Conservation (phyloP, 2,888 invertebrate species). For the Drosophila prolongata region DNA sequence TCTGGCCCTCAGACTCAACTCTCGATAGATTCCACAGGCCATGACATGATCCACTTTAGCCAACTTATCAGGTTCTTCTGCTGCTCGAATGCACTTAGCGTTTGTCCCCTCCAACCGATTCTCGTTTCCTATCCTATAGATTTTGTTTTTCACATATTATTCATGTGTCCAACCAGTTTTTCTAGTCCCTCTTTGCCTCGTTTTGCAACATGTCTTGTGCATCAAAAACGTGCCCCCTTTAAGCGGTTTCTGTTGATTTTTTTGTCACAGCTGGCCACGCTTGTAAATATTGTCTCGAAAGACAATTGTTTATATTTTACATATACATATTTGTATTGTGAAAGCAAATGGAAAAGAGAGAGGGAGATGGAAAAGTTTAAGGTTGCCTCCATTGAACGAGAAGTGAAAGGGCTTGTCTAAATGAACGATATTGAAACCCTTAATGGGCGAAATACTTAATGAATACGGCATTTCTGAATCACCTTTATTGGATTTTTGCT, state of each 20-base stretch:
- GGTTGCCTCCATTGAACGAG: conserved; percentile 20
- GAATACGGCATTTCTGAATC: conserved; percentile 16
- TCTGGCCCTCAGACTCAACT: background rate
- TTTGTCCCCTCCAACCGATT: conserved; percentile 1
- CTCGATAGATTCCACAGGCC: conserved; percentile 1
- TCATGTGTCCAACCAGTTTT: conserved; percentile 67
- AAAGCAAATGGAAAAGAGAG: conserved; percentile 12
- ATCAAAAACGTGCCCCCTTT: conserved; percentile 58
- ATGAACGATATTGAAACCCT: conserved; percentile 20
- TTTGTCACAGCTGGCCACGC: conserved; percentile 29
- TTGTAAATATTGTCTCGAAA: conserved; percentile 46
- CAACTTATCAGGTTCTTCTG: conserved; percentile 41
- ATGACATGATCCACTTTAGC: conserved; percentile 50
- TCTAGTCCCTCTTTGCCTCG: conserved; percentile 60
- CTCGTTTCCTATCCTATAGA: background rate
- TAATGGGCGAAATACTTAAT: conserved; percentile 18
- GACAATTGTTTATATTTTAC: conserved; percentile 31
- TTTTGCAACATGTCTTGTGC: conserved; percentile 45
- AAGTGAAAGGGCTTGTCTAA: conserved; percentile 45
- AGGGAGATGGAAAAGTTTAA: conserved; percentile 9
- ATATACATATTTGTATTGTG: conserved; percentile 38
- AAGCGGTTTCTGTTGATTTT: conserved; percentile 28
- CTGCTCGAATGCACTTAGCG: conserved; percentile 26
- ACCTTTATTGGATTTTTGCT: conserved; percentile 7
- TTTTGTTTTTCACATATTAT: conserved; percentile 27